phyloP scores from a whole-genome alignment of 2,113 vertebrate species.

The Aspidoscelis tigris region DNA sequence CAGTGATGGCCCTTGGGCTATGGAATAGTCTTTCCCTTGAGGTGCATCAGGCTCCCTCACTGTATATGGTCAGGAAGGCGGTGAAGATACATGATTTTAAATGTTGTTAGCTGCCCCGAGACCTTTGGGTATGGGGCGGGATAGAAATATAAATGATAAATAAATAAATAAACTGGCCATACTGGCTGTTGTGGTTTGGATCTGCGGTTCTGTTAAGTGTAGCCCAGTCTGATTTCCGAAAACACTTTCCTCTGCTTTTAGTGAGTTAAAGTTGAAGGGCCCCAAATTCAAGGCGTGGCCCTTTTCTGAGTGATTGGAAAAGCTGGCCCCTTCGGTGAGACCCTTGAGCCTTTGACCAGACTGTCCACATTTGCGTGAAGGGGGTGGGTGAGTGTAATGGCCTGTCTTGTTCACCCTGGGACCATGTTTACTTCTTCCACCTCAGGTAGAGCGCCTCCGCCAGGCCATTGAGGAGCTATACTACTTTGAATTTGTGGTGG shows the following conservation, averaged over 20 bases:
- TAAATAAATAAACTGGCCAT: too few species aligned
- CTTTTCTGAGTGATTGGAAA: not conserved
- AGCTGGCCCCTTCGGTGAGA: not conserved
- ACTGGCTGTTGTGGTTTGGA: not conserved
- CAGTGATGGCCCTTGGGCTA: too few species aligned
- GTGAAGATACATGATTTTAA: too few species aligned
- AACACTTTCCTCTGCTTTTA: not conserved
- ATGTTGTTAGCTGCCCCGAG: too few species aligned
- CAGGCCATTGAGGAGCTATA: constrained; percentile 92
- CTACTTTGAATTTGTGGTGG: constrained; percentile 94
- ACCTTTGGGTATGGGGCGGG: too few species aligned
- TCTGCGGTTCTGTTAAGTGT: not conserved
- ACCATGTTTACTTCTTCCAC: not conserved
- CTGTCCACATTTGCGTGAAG: not conserved
- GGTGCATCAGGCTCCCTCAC: too few species aligned
- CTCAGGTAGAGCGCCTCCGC: constrained; percentile 85
- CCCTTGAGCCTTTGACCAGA: too few species aligned
- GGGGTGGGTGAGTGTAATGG: too few species aligned
- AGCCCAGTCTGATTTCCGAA: not conserved
- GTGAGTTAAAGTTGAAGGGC: not conserved
- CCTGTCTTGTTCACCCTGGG: too few species aligned
- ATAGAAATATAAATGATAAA: too few species aligned
- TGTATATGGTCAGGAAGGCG: too few species aligned
- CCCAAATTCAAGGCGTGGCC: not conserved
- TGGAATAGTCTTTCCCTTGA: too few species aligned